Evolutionary conservation across 2,113 vertebrate species (phyloP).

Genomic region (Hemicordylus capensis): DNA sequence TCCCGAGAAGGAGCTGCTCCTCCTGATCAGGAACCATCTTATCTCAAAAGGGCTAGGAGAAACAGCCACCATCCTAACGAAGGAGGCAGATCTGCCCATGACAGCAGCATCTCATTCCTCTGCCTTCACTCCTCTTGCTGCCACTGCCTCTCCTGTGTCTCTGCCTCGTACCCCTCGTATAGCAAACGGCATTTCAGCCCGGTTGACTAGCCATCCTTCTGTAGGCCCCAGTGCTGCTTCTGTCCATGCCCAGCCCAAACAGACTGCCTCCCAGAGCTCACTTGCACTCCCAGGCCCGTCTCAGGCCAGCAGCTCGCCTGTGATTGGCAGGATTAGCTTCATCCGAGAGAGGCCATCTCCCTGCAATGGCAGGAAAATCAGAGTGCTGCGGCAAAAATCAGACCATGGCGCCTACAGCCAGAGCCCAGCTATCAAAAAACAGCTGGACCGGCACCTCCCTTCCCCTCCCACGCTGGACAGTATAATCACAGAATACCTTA

Average conservation of each 20-base stretch:
- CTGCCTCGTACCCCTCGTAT: constrained; percentile 93
- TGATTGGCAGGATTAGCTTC: constrained; percentile 95
- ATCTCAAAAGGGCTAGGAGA: constrained; percentile 94
- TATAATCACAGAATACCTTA: constrained; percentile 98
- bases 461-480: constrained; percentile 96
- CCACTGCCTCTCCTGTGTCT: constrained; percentile 83
- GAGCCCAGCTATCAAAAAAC: constrained; percentile 98
- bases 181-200: constrained; percentile 87
- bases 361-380: constrained; percentile 87
- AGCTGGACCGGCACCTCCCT: constrained; percentile 95
- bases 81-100: constrained; percentile 96
- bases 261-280: constrained; percentile 78
- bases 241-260: constrained; percentile 83
- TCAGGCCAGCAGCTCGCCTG: constrained; percentile 82
- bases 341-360: constrained; percentile 88
- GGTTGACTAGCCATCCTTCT: constrained; percentile 79
- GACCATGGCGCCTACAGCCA: constrained; percentile 98
- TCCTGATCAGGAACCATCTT: constrained; percentile 96
- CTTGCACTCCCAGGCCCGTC: constrained; percentile 78
- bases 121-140: constrained; percentile 80
- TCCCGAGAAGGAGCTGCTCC: constrained; percentile 94
- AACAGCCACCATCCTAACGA: constrained; percentile 88
- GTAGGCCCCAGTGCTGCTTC: constrained; percentile 76
- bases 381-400: constrained; percentile 94
- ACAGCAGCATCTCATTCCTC: constrained; percentile 87